phyloP scores from a whole-genome alignment of 2,113 vertebrate species.

The Thamnaconus septentrionalis region DNA sequence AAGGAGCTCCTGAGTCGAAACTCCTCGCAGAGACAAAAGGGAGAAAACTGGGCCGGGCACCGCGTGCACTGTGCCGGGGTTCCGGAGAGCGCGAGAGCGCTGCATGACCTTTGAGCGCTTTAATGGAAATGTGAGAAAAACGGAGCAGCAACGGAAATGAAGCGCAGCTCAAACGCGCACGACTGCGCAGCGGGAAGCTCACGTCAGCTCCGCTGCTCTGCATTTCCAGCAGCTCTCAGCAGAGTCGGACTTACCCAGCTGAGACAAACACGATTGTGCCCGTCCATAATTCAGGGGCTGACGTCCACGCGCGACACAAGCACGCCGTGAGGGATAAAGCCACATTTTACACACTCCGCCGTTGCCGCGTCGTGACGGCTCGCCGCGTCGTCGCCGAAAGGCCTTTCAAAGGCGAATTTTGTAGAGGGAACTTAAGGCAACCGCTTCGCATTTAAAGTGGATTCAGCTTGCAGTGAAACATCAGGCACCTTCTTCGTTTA shows the following conservation, averaged over 20 bases:
- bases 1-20: too few species aligned
- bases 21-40: too few species aligned
- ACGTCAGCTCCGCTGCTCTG: slow-evolving; percentile 8
- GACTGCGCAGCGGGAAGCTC: not conserved
- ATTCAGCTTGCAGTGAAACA: too few species aligned
- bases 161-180: slow-evolving; percentile 9
- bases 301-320: not conserved
- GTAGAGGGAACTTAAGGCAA: too few species aligned
- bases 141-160: slow-evolving; percentile 9
- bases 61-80: not conserved
- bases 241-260: slow-evolving; percentile 36
- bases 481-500: too few species aligned
- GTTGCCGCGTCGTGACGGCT: too few species aligned
- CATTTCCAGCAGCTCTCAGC: slow-evolving; percentile 34
- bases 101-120: slow-evolving; percentile 19
- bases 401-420: too few species aligned
- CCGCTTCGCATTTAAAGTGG: too few species aligned
- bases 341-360: slow-evolving; percentile 13
- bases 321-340: not conserved
- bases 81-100: slow-evolving; percentile 5
- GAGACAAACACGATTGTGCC: slow-evolving; percentile 40
- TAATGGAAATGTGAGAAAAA: slow-evolving; percentile 18
- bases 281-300: slow-evolving; percentile 33
- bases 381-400: too few species aligned
- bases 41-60: too few species aligned